Evolutionary conservation across 2,888 invertebrate genomes (phyloP).

Genomic region (Euphydryas editha): DNA sequence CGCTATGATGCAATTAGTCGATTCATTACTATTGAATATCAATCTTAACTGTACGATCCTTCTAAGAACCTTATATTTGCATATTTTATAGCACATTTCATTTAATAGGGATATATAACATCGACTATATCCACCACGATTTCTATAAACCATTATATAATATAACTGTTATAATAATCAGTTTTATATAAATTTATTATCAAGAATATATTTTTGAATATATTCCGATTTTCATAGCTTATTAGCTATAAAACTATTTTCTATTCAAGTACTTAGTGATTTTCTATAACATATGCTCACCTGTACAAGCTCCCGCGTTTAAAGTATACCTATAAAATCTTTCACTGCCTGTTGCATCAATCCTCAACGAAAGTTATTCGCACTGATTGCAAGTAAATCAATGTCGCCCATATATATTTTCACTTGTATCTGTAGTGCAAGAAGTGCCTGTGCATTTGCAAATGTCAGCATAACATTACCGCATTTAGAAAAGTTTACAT

Average conservation of each 20-base stretch:
- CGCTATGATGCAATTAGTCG: constrained; percentile 62
- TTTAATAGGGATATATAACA: background rate
- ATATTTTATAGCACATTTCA: constrained; percentile 3
- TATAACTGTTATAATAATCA: background rate
- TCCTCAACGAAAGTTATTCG: constrained; percentile 52
- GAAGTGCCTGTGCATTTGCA: constrained; percentile 17
- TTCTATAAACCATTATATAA: background rate
- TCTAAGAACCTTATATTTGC: constrained; percentile 1
- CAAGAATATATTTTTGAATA: background rate
- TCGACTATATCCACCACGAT: background rate
- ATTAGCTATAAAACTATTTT: constrained; percentile 3
- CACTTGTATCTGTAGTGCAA: constrained; percentile 10
- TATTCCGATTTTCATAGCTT: background rate
- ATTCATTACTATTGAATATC: constrained; percentile 66
- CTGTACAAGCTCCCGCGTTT: constrained; percentile 29
- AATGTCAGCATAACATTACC: background rate
- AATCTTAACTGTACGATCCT: constrained; percentile 44
- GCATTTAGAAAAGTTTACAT: background rate
- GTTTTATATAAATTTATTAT: background rate
- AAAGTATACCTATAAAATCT: constrained; percentile 32
- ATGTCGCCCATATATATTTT: constrained; percentile 65
- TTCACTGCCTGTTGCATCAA: constrained; percentile 36
- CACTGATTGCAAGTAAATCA: constrained; percentile 67
- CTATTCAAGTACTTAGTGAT: background rate
- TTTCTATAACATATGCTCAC: background rate